These are phyloP conservation scores for Vanacampus margaritifer DNA, from an alignment of 2,113 vertebrate genomes.

Conservation along the genomic window DNA sequence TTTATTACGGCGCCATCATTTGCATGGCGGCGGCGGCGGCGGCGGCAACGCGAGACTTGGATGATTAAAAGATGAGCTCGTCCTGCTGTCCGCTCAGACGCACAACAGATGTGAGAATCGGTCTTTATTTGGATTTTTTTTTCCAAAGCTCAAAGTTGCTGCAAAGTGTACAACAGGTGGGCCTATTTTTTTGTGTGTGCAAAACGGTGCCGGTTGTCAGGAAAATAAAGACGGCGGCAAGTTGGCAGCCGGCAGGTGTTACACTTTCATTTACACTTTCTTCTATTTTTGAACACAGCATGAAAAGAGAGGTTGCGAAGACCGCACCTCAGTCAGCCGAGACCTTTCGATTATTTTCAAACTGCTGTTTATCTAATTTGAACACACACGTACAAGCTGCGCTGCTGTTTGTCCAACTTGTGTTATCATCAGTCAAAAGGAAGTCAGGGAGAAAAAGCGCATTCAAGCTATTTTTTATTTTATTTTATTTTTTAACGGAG, in stretches of 20 bases:
- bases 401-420: constrained; percentile 46
- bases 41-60: constrained; percentile 25
- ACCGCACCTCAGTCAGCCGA: constrained; percentile 32
- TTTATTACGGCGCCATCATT: constrained; percentile 52
- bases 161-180: neutral
- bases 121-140: neutral
- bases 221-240: constrained; percentile 16
- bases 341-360: constrained; percentile 40
- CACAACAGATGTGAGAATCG: constrained; percentile 20
- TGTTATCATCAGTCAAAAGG: constrained; percentile 36
- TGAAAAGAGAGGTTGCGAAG: constrained; percentile 18
- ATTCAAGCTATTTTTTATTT: too few species aligned
- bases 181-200: constrained; percentile 1
- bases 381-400: constrained; percentile 32
- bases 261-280: constrained; percentile 25
- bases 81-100: neutral
- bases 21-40: constrained; percentile 38
- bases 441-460: constrained; percentile 48
- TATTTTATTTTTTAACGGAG: too few species aligned
- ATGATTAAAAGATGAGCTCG: constrained; percentile 39
- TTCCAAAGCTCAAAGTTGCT: neutral
- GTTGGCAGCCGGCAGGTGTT: constrained; percentile 46
- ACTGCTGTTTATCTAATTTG: neutral
- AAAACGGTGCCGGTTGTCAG: constrained; percentile 6
- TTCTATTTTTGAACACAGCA: constrained; percentile 31